phyloP scores from a whole-genome alignment of 2,797 vertebrate genomes.

The Philypnodon macrostomus region DNA sequence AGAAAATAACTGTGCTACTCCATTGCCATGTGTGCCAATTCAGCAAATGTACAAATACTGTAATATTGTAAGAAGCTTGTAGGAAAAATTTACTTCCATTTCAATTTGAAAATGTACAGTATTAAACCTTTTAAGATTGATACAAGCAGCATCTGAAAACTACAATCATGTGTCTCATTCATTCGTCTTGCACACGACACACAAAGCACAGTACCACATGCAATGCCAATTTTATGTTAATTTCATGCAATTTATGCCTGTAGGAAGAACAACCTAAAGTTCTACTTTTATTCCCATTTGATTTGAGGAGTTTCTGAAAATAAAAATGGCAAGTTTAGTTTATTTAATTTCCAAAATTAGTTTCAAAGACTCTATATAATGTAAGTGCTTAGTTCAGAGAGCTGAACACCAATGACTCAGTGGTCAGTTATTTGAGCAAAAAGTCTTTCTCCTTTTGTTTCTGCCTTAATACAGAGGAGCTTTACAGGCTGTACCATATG shows the following conservation, averaged over 20 bases:
- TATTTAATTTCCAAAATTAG: conserved; percentile 26
- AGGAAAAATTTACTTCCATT: too few relatives aligned
- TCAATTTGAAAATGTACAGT: neutral
- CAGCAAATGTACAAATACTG: neutral
- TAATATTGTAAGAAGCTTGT: too few relatives aligned
- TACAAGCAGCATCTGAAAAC: conserved; percentile 42
- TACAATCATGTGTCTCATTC: conserved; percentile 57
- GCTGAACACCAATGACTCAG: conserved; percentile 12
- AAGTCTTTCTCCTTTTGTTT: conserved; percentile 32
- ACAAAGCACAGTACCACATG: conserved; percentile 48
- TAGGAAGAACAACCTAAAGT: conserved; percentile 22
- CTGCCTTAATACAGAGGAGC: conserved; percentile 20
- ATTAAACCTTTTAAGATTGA: conserved; percentile 12
- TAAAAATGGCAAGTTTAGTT: conserved; percentile 7
- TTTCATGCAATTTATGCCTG: conserved; percentile 54
- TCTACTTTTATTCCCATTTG: conserved; percentile 11
- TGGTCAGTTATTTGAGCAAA: too few relatives aligned
- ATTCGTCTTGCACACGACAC: conserved; percentile 18
- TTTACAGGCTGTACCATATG: conserved; percentile 19
- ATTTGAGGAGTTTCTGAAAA: conserved; percentile 17
- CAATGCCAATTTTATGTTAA: conserved; percentile 37
- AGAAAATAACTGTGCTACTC: conserved; percentile 50
- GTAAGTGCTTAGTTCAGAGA: conserved; percentile 13
- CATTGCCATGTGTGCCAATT: conserved; percentile 39
- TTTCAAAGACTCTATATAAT: conserved; percentile 3